Conservation (phyloP, 2,888 invertebrate species). For the Anoplius nigerrimus region DNA sequence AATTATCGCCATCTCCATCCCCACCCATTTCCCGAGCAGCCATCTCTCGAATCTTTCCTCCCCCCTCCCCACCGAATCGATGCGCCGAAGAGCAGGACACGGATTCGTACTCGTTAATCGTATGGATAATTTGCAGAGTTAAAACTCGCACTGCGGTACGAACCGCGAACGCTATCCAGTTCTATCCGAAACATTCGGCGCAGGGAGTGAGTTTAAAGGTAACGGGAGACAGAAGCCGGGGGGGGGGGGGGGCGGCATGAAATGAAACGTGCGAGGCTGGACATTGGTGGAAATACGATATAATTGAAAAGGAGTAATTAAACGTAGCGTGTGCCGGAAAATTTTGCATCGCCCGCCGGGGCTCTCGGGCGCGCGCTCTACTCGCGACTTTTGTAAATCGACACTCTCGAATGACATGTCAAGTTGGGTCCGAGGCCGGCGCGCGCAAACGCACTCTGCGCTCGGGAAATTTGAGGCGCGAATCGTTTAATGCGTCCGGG, state of each 20-base stretch:
- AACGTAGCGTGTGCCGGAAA: background rate
- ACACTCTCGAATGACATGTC: too few species aligned
- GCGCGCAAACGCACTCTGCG: too few species aligned
- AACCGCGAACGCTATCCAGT: too few species aligned
- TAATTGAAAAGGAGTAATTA: background rate
- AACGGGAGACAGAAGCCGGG: too few species aligned
- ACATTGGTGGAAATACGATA: conserved; percentile 3
- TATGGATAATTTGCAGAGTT: background rate
- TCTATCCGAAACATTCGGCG: background rate
- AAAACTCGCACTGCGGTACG: background rate
- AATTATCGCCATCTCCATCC: conserved; percentile 48
- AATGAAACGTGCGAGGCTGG: too few species aligned
- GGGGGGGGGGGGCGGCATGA: too few species aligned
- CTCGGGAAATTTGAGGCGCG: too few species aligned
- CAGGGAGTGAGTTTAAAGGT: conserved; percentile 2
- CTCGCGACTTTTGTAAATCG: too few species aligned
- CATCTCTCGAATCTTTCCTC: background rate
- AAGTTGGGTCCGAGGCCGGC: too few species aligned
- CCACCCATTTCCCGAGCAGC: background rate
- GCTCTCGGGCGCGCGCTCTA: too few species aligned
- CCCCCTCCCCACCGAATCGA: background rate
- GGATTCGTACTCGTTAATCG: background rate
- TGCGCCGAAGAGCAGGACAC: background rate
- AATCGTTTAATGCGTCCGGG: too few species aligned
- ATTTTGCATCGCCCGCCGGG: too few species aligned